phyloP scores from a whole-genome alignment of 2,888 invertebrate species.

The Punctoribates punctum region DNA sequence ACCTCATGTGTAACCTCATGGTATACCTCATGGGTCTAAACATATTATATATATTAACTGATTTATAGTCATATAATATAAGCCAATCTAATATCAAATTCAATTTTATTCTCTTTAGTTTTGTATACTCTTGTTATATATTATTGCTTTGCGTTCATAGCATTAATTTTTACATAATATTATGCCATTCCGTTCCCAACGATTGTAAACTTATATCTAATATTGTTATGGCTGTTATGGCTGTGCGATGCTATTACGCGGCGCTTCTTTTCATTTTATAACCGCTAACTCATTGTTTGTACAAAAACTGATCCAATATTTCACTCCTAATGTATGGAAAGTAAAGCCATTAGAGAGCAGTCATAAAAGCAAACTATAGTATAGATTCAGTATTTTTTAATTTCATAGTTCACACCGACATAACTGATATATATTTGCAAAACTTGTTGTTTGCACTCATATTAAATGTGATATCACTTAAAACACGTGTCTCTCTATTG shows the following conservation, averaged over 20 bases:
- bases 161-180: conserved; percentile 33
- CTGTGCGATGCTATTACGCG: conserved; percentile 12
- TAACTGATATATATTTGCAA: neutral
- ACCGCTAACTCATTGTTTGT: conserved; percentile 38
- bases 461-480: neutral
- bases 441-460: neutral
- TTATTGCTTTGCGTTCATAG: neutral
- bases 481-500: conserved; percentile 23
- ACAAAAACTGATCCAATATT: conserved; percentile 31
- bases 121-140: neutral
- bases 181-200: neutral
- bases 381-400: conserved; percentile 12
- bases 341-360: conserved; percentile 8
- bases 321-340: conserved; percentile 34
- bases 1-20: neutral
- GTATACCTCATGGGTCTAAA: conserved; percentile 11
- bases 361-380: conserved; percentile 22
- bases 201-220: conserved; percentile 26
- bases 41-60: neutral
- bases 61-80: conserved; percentile 3
- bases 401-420: conserved; percentile 15
- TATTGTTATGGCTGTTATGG: conserved; percentile 2
- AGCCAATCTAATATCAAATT: conserved; percentile 14
- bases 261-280: conserved; percentile 33
- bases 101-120: neutral